A percentile compares a stretch with the other conserved stretches of the same genome.
Evolutionary conservation across 1,140 invertebrate species (phyloP).

Genomic region (Cydia pomonella): DNA sequence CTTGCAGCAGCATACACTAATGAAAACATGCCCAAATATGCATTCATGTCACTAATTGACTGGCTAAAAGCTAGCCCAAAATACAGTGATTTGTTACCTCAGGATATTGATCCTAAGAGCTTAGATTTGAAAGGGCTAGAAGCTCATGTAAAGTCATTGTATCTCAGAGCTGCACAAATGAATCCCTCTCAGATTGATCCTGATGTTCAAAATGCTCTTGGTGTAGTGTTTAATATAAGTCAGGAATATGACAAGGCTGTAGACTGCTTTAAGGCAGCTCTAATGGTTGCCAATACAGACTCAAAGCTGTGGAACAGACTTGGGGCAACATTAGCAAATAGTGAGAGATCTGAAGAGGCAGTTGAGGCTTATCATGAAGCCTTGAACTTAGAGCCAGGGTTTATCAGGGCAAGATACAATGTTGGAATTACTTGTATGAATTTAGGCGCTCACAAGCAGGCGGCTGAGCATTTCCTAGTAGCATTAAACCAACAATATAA

Average conservation of each 20-base stretch:
- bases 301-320: slow-evolving; percentile 98
- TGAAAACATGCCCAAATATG: slow-evolving; percentile 91
- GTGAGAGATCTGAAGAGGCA: slow-evolving; percentile 96
- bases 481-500: slow-evolving; percentile 96
- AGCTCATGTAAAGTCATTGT: slow-evolving; percentile 88
- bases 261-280: slow-evolving; percentile 96
- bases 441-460: slow-evolving; percentile 96
- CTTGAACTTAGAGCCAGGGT: slow-evolving; percentile 95
- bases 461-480: slow-evolving; percentile 96
- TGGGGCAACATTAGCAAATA: slow-evolving; percentile 98
- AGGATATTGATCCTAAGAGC: slow-evolving; percentile 72
- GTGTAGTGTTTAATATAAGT: slow-evolving; percentile 96
- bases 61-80: slow-evolving; percentile 94
- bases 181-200: slow-evolving; percentile 91
- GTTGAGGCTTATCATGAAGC: slow-evolving; percentile 97
- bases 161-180: slow-evolving; percentile 91
- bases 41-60: slow-evolving; percentile 86
- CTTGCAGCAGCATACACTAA: slow-evolving; percentile 98
- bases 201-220: slow-evolving; percentile 97
- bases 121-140: slow-evolving; percentile 70
- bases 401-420: slow-evolving; percentile 98
- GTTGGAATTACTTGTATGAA: slow-evolving; percentile 99
- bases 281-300: slow-evolving; percentile 92
- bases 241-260: slow-evolving; percentile 97
- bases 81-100: slow-evolving; percentile 87